A percentile compares a stretch with the other conserved stretches of the same genome.
Evolutionary conservation across 1,140 invertebrate genomes (phyloP).

Genomic region (Heliothis subflexa): DNA sequence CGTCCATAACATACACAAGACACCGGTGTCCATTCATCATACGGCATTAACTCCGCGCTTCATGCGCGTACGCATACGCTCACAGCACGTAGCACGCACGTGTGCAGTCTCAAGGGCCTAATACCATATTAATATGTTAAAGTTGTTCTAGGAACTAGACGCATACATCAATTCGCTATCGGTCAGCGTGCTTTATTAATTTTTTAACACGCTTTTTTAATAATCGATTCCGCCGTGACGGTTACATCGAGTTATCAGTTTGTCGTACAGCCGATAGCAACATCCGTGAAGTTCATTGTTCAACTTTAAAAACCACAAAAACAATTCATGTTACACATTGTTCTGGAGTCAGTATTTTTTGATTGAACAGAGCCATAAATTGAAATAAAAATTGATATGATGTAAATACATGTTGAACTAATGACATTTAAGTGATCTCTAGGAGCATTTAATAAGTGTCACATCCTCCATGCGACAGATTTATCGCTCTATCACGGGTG

Average conservation of each 20-base stretch:
- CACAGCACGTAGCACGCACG: conserved; percentile 12
- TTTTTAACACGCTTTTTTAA: too few relatives aligned
- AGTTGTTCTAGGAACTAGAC: neutral
- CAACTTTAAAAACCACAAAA: neutral
- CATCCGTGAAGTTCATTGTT: conserved; percentile 29
- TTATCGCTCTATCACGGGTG: conserved; percentile 11
- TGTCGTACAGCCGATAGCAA: conserved; percentile 8
- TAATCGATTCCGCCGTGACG: neutral
- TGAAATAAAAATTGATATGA: neutral
- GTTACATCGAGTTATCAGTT: conserved; percentile 15
- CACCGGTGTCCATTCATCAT: conserved; percentile 20
- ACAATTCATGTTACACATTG: too few relatives aligned
- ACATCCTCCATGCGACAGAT: conserved; percentile 36
- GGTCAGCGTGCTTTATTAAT: neutral
- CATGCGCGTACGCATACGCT: conserved; percentile 22
- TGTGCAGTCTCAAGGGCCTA: conserved; percentile 5
- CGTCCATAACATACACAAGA: neutral
- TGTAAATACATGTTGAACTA: neutral
- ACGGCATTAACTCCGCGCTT: neutral
- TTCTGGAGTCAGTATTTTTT: too few relatives aligned
- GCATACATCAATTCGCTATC: conserved; percentile 14
- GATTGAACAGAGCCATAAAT: neutral
- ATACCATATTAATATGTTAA: neutral
- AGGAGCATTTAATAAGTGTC: conserved; percentile 6
- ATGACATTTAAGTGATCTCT: neutral